Evolutionary conservation across 2,797 vertebrate genomes (phyloP), one percentile per base, ranked within the genome.

Genomic region (Dendrocincla fuliginosa): DNA sequence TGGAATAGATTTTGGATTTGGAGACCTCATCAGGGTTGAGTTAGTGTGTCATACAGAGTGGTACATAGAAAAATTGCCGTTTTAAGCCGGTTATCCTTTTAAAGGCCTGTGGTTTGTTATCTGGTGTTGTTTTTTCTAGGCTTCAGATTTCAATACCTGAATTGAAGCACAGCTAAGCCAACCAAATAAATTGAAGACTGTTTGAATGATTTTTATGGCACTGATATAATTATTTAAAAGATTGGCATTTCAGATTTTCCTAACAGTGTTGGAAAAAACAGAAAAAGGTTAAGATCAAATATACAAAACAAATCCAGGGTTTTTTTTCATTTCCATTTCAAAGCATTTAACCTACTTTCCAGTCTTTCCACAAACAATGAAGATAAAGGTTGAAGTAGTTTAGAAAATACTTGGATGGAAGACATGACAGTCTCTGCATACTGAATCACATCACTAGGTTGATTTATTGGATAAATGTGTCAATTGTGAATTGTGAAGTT

Each of bases 221-320:
- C 63, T 95, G 77, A 95, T 89, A 95, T 92, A 65, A 97, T 96
- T 94, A 96, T 71, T 81, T 93, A 75, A 95, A 96, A 96, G 84
- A 83, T 0, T 96, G 77, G 33, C 69, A 93, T 96, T 97, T 95
- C 90, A 93, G 84, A 96, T 97, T 98, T 98, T 97, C 94, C 94
- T 97, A 90, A 90, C 60, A 92, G 68, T 84, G 69, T 86, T 96
- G 85, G 82, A 93, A 96, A 97, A 85, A 93, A 47, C 27, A 95
- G 74, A 84, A 96, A 84, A 96, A 95, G 60, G 35, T 96, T 96
- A 96, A 94, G 83, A 37, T 87, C 67, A 90, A 95, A 92, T 81
- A 81, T 13, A 91, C 50, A 91, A 95, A 94, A 93, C 9, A 44
- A 92, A 93, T 91, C 77, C 77, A 92, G n/a, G 16, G 0, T 10